These are phyloP conservation scores for Centroberyx gerrardi DNA, from an alignment of 2,797 vertebrate species.

Conservation along the genomic window DNA sequence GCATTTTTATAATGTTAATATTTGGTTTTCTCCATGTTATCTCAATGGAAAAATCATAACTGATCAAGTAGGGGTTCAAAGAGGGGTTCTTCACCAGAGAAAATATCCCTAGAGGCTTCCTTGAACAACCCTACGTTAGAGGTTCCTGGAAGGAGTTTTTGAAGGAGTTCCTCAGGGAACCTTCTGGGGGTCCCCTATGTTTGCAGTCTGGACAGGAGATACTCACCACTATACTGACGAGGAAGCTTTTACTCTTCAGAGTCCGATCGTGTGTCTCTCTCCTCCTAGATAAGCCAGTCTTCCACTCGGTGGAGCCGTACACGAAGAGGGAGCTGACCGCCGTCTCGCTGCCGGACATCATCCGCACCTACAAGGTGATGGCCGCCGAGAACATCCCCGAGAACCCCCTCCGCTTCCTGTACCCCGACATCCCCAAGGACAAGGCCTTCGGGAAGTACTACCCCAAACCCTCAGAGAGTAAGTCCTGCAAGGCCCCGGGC, in stretches of 20 bases:
- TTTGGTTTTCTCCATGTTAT: too few relatives aligned
- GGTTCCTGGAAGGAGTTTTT: too few relatives aligned
- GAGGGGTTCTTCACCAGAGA: too few relatives aligned
- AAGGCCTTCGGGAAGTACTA: constrained; percentile 97
- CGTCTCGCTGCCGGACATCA: constrained; percentile 95
- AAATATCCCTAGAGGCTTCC: too few relatives aligned
- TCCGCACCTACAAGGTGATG: constrained; percentile 98
- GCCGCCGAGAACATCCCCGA: constrained; percentile 97
- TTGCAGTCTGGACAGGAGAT: too few relatives aligned
- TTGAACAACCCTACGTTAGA: too few relatives aligned
- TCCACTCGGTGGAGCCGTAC: constrained; percentile 96
- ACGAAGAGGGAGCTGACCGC: constrained; percentile 95
- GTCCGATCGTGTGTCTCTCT: neutral
- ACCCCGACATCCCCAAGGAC: constrained; percentile 92
- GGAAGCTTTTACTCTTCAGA: too few relatives aligned
- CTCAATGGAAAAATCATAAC: too few relatives aligned
- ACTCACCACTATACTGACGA: neutral
- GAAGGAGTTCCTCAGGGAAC: too few relatives aligned
- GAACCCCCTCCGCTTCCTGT: constrained; percentile 95
- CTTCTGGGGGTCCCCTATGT: too few relatives aligned
- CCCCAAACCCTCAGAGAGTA: constrained; percentile 93
- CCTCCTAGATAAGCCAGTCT: constrained; percentile 85
- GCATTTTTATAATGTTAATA: too few relatives aligned
- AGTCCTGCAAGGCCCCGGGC: constrained; percentile 50
- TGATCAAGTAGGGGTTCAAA: too few relatives aligned